Conservation (phyloP, 2,888 invertebrate species). For the Unio pictorum region DNA sequence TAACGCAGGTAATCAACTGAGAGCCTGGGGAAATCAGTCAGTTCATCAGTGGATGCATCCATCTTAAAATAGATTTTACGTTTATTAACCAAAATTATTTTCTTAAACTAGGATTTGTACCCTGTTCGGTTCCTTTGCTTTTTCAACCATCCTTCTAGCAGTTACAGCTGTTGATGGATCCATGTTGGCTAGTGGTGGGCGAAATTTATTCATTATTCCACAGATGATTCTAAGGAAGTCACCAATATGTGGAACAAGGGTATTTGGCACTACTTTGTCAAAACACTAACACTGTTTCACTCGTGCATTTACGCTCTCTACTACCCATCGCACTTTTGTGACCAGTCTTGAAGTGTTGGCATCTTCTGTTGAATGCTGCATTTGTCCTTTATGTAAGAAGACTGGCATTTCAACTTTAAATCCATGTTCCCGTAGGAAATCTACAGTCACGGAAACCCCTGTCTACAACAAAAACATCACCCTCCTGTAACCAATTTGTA, state of each 20-base stretch:
- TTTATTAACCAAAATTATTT: background rate
- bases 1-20: too few relatives aligned
- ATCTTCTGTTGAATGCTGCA: too few relatives aligned
- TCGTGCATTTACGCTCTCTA: slow-evolving; percentile 10
- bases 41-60: too few relatives aligned
- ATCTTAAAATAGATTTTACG: too few relatives aligned
- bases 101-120: slow-evolving; percentile 3
- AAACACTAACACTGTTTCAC: slow-evolving; percentile 8
- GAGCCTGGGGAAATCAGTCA: too few relatives aligned
- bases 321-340: slow-evolving; percentile 13
- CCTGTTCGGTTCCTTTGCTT: background rate
- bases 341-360: slow-evolving; percentile 10
- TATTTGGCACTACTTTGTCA: slow-evolving; percentile 7
- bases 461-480: slow-evolving; percentile 9
- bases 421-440: slow-evolving; percentile 3
- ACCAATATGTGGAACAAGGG: slow-evolving; percentile 1
- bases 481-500: slow-evolving; percentile 4
- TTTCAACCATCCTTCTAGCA: background rate
- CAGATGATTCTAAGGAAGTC: slow-evolving; percentile 7
- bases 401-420: slow-evolving; percentile 8
- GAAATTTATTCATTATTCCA: slow-evolving; percentile 5
- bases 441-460: slow-evolving; percentile 10
- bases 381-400: slow-evolving; percentile 4
- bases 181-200: background rate
- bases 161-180: background rate